Conservation (phyloP, 2,797 vertebrate genomes). For the Acanthurus tractus region DNA sequence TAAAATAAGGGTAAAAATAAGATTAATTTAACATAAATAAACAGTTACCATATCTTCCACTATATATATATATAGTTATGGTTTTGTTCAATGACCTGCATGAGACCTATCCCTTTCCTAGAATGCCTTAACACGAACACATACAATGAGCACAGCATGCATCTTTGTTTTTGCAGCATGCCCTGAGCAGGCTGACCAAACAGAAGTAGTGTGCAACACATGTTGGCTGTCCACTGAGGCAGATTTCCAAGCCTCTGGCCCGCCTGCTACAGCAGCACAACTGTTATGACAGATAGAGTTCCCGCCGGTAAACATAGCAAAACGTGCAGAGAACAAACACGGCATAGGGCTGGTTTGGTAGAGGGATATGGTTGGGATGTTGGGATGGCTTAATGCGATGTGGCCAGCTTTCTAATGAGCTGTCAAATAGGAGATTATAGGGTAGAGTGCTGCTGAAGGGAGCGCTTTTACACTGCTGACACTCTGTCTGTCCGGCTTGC, state of each 20-base stretch:
- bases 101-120: background rate
- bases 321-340: constrained; percentile 24
- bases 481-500: constrained; percentile 52
- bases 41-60: background rate
- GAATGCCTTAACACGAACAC: background rate
- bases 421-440: constrained; percentile 65
- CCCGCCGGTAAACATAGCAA: constrained; percentile 21
- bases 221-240: constrained; percentile 59
- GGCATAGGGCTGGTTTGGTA: constrained; percentile 13
- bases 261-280: constrained; percentile 37
- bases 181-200: constrained; percentile 48
- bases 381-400: constrained; percentile 39
- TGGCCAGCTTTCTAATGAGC: constrained; percentile 53
- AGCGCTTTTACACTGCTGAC: constrained; percentile 44
- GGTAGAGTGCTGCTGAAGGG: constrained; percentile 29
- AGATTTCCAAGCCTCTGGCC: constrained; percentile 56
- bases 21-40: background rate
- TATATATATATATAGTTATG: background rate
- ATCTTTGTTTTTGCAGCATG: constrained; percentile 19
- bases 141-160: constrained; percentile 9
- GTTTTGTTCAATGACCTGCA: background rate
- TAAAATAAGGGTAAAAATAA: background rate
- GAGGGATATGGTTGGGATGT: constrained; percentile 11
- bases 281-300: constrained; percentile 42
- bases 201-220: constrained; percentile 65